Evolutionary conservation across 2,113 vertebrate species (phyloP).

Genomic region (Mastomys coucha): DNA sequence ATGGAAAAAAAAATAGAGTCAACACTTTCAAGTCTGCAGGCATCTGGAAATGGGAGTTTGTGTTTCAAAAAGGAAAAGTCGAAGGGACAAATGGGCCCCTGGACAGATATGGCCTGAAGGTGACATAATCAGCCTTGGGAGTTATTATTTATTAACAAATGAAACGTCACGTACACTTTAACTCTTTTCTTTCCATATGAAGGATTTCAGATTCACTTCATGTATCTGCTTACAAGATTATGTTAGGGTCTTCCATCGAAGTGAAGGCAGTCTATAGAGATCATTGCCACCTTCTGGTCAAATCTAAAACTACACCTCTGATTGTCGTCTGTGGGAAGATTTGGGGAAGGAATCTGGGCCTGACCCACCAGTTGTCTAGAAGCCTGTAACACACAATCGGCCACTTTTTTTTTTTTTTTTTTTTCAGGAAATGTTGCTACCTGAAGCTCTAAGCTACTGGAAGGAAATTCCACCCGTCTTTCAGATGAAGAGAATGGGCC

Average conservation of each 20-base stretch:
- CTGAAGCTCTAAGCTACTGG: neutral
- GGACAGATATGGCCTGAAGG: neutral
- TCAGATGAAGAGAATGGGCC: neutral
- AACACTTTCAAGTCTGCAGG: neutral
- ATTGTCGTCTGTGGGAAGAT: neutral
- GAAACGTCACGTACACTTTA: neutral
- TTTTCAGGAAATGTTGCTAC: neutral
- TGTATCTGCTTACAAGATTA: conserved; percentile 3
- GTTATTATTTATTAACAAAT: conserved; percentile 14
- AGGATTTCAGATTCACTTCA: conserved; percentile 18
- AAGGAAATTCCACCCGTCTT: neutral
- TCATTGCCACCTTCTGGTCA: conserved; percentile 52
- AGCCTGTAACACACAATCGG: neutral
- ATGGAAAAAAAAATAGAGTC: neutral
- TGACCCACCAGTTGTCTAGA: neutral
- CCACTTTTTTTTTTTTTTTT: neutral
- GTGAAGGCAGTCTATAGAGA: neutral
- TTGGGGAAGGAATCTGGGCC: neutral
- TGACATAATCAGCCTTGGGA: neutral
- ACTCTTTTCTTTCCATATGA: neutral
- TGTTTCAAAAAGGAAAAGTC: neutral
- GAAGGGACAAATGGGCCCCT: neutral
- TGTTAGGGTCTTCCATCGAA: neutral
- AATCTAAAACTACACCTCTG: conserved; percentile 28
- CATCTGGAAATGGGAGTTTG: neutral